Evolutionary conservation across 2,888 invertebrate species (phyloP).

Genomic region (Hydraecia micacea): DNA sequence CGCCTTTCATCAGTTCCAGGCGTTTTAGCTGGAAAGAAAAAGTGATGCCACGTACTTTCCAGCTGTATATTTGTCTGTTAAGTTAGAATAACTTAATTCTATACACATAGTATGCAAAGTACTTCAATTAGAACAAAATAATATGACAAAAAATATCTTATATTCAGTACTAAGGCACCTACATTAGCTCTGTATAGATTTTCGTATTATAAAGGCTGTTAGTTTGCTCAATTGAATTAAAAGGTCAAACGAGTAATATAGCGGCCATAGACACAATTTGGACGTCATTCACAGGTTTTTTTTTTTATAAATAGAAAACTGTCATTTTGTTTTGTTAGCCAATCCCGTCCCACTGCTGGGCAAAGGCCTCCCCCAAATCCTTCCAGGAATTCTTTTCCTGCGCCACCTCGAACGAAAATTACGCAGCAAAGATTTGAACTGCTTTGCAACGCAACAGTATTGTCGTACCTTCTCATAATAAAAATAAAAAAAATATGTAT

Average conservation of each 20-base stretch:
- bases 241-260: constrained; percentile 45
- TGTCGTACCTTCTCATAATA: background rate
- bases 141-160: background rate
- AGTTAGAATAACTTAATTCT: background rate
- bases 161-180: background rate
- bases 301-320: constrained; percentile 29
- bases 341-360: no score
- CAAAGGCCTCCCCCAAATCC: no score
- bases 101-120: background rate
- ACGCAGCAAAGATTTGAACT: constrained; percentile 16
- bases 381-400: no score
- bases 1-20: background rate
- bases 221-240: constrained; percentile 37
- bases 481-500: no score
- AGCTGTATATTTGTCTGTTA: background rate
- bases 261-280: constrained; percentile 40
- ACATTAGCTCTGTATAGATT: constrained; percentile 4
- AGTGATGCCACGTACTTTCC: background rate
- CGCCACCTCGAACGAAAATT: no score
- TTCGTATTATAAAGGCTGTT: constrained; percentile 6
- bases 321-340: no score
- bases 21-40: background rate
- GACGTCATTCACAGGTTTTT: constrained; percentile 23
- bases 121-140: background rate
- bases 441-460: background rate